phyloP scores from a whole-genome alignment of 2,113 vertebrate species.

The Centrocercus urophasianus region DNA sequence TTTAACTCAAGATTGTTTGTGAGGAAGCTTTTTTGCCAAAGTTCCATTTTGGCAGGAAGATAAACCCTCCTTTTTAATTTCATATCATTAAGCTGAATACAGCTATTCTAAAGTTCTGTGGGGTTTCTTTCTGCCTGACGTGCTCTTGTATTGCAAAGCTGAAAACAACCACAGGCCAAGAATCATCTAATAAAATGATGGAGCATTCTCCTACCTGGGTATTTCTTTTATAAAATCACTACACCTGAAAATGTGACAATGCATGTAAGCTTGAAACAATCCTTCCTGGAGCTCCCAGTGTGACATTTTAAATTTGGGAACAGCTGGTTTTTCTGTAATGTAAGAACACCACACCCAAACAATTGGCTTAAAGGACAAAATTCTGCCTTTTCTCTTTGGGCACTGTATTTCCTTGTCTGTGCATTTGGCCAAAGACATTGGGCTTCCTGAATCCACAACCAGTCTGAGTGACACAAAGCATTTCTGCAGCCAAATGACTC shows the following conservation, averaged over 20 bases:
- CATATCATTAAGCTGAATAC: slow-evolving; percentile 2
- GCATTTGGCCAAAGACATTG: not conserved
- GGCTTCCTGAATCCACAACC: not conserved
- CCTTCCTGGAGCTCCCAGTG: not conserved
- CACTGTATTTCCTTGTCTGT: not conserved
- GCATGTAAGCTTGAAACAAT: not conserved
- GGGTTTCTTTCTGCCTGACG: not conserved
- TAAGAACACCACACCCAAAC: not conserved
- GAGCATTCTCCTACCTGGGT: not conserved
- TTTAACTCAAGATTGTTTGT: not conserved
- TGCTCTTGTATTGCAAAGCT: not conserved
- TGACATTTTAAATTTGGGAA: not conserved
- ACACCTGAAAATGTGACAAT: not conserved
- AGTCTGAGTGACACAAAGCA: fast-evolving
- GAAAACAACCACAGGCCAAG: slow-evolving; percentile 3
- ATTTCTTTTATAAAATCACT: not conserved
- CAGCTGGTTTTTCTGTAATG: not conserved
- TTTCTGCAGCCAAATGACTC: not conserved
- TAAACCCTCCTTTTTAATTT: slow-evolving; percentile 37
- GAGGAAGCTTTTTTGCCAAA: not conserved
- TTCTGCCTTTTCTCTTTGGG: not conserved
- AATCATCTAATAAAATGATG: not conserved
- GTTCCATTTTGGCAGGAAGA: slow-evolving; percentile 16
- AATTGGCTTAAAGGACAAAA: not conserved
- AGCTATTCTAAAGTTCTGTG: not conserved